A percentile compares a stretch with the other conserved stretches of the same genome.
Evolutionary conservation across 1,140 invertebrate genomes (phyloP).

Genomic region (Trichoplusia ni): DNA sequence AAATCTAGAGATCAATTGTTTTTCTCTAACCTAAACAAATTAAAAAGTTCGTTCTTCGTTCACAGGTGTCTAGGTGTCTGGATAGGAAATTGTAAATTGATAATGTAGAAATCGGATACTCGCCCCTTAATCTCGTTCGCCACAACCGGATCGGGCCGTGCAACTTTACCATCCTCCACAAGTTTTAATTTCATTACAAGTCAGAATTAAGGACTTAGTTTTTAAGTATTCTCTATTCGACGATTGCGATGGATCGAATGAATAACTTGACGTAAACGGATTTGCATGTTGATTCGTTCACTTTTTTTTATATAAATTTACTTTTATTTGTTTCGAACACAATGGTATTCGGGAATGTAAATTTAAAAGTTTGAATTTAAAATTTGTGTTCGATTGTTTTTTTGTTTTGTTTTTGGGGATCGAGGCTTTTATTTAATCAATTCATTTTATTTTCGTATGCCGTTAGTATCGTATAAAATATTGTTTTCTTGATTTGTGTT

Average conservation of each 20-base stretch:
- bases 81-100: slow-evolving; percentile 50
- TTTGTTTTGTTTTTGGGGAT: no score
- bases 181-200: slow-evolving; percentile 55
- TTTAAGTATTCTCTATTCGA: slow-evolving; percentile 41
- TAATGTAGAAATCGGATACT: slow-evolving; percentile 49
- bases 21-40: slow-evolving; percentile 10
- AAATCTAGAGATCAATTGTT: neutral
- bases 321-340: slow-evolving; percentile 1
- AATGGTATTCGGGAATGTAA: no score
- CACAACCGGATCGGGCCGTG: slow-evolving; percentile 32
- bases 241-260: slow-evolving; percentile 34
- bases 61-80: slow-evolving; percentile 35
- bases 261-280: slow-evolving; percentile 34
- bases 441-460: no score
- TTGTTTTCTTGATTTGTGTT: no score
- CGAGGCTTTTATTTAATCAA: no score
- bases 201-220: slow-evolving; percentile 38
- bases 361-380: no score
- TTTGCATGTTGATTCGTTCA: slow-evolving; percentile 35
- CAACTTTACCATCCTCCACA: slow-evolving; percentile 40
- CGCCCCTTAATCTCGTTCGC: slow-evolving; percentile 40
- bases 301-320: slow-evolving; percentile 30
- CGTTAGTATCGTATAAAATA: no score
- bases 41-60: slow-evolving; percentile 28
- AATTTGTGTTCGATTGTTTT: neutral